phyloP scores from a whole-genome alignment of 2,797 vertebrate genomes.

The Aulostomus chinensis region DNA sequence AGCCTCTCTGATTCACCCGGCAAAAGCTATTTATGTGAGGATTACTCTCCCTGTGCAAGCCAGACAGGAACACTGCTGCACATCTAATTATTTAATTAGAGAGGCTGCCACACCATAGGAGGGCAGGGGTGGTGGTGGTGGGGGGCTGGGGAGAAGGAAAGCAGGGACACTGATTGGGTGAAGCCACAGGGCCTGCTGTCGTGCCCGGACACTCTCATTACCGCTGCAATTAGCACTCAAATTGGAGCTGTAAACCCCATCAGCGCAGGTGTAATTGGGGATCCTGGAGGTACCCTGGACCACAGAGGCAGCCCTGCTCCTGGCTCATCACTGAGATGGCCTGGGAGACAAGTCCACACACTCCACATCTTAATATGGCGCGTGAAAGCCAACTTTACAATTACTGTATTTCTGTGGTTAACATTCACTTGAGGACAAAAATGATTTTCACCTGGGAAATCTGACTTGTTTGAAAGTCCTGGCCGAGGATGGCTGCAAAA shows the following conservation, averaged over 20 bases:
- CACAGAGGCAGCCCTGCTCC: conserved; percentile 45
- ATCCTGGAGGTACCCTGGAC: conserved; percentile 90
- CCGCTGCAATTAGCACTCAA: conserved; percentile 98
- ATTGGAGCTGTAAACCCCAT: conserved; percentile 95
- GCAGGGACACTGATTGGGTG: conserved; percentile 88
- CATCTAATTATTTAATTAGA: conserved; percentile 99
- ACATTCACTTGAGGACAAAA: no score
- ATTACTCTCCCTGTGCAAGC: conserved; percentile 96
- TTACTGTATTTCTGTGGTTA: no score
- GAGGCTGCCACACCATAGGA: conserved; percentile 86
- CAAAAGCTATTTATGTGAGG: conserved; percentile 99
- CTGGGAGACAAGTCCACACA: no score
- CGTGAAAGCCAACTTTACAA: no score
- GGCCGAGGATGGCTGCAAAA: conserved; percentile 83
- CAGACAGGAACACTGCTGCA: conserved; percentile 91
- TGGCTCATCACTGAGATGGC: conserved; percentile 14
- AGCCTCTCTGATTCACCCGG: conserved; percentile 71
- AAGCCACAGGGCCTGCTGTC: conserved; percentile 85
- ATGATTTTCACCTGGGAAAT: conserved; percentile 84
- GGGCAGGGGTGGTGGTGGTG: conserved; percentile 56
- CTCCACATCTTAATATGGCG: no score
- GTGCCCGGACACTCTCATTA: conserved; percentile 95
- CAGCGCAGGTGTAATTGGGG: conserved; percentile 93
- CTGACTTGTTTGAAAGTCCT: conserved; percentile 80
- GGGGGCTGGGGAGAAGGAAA: conserved; percentile 38